Base-by-base conservation (phyloP, 2,888 invertebrate species). In the Epistrophe grossulariae region DNA sequence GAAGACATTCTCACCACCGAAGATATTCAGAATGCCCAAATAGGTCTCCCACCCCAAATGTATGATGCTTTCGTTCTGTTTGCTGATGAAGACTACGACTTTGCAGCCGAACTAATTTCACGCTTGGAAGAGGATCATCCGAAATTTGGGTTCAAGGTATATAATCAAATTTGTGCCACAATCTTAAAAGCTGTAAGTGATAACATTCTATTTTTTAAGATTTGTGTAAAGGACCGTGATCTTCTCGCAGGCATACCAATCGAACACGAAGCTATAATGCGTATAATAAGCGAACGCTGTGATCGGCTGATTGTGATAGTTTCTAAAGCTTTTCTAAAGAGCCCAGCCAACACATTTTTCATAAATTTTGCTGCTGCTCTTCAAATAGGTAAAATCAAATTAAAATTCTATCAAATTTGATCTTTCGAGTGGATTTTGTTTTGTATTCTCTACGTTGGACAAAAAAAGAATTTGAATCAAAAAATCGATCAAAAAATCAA, bases 21-120 rank as follows among this genome's bases (percentile, higher is more conserved):
- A 79, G 96, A 96, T 90, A 92, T 94, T 13, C 91, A 91, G 31
- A 92, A 94, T 60, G 89, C 93, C 11, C 91, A 92, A 11, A 90
- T 92, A 89, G 94, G 94, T 8, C 91, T 93, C 84, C 93, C 90
- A 90, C 94, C 94, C 10, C 95, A 96, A 90, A 93, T 92, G 48
- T 98, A 97, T 89, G 96, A 97, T 92, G 97, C 97, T 0, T 97
- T 96, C 90, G 94, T 97, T 11, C 91, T 97, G 38, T 97, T 95
- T 89, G 96, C 96, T 0, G 95, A 96, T 57, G 95, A 95, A 83
- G 97, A 98, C 91, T 93, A 94, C 15, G 93, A 94, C 4, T 97
- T 97, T 93, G 97, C 96, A 0, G 94, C 94, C 0, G 93, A 95
- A 89, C 93, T 97, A 80, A 93, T 96, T 17, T 93, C 93, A 0